phyloP scores from a whole-genome alignment of 2,113 vertebrate genomes.

The Thunnus maccoyii region DNA sequence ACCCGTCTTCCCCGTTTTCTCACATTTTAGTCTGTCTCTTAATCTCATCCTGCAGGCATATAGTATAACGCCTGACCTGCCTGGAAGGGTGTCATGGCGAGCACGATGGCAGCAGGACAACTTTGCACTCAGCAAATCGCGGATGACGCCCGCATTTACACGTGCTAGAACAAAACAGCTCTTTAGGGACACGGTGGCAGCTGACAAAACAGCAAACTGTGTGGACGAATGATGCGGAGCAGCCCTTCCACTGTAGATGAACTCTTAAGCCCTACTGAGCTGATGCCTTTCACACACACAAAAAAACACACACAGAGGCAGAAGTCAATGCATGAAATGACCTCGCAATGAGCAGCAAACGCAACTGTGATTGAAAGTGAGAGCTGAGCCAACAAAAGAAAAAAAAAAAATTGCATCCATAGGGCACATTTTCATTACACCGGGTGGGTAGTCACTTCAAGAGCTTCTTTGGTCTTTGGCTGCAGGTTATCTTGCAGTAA shows the following conservation, averaged over 20 bases:
- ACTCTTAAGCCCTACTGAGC: conserved; percentile 27
- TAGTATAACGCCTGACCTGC: neutral
- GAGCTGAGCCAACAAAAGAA: conserved; percentile 1
- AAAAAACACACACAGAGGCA: neutral
- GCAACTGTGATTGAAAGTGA: conserved; percentile 24
- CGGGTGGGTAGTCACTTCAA: conserved; percentile 2
- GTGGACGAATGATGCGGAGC: conserved; percentile 25
- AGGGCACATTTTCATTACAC: conserved; percentile 27
- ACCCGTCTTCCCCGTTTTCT: neutral
- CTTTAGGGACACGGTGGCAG: conserved; percentile 24
- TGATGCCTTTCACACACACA: neutral
- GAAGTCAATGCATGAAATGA: conserved; percentile 15
- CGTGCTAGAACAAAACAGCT: conserved; percentile 31
- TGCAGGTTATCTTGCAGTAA: conserved; percentile 17
- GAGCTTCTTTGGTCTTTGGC: conserved; percentile 6
- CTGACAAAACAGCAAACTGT: conserved; percentile 47
- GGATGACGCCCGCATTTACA: conserved; percentile 6
- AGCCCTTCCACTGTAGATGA: conserved; percentile 1
- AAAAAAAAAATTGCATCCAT: conserved; percentile 1
- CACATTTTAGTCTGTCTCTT: neutral
- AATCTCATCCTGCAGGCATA: neutral
- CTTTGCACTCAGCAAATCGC: neutral
- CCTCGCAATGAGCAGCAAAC: conserved; percentile 30
- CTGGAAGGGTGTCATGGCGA: neutral
- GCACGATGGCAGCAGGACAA: neutral